Evolutionary conservation across 1,140 invertebrate species (phyloP).

Genomic region (Lucilia sericata): DNA sequence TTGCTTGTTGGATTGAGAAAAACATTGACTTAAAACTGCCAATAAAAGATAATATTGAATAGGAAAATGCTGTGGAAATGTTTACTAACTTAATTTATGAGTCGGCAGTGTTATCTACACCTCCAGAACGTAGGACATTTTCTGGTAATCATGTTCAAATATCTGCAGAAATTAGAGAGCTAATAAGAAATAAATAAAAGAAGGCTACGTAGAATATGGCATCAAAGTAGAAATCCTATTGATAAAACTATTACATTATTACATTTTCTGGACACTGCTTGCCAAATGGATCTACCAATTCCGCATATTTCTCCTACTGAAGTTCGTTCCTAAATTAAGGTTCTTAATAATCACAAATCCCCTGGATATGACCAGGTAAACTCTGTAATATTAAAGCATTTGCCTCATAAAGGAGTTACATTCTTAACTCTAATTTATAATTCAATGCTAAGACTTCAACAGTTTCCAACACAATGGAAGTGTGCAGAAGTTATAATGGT

Average conservation of each 20-base stretch:
- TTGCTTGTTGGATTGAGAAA: not conserved
- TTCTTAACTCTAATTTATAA: not conserved
- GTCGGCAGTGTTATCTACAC: not conserved
- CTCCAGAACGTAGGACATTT: not conserved
- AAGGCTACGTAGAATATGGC: not conserved
- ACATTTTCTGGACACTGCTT: not conserved
- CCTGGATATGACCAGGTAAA: not conserved
- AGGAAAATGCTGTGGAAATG: not conserved
- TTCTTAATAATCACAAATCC: not conserved
- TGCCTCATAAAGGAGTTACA: not conserved
- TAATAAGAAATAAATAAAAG: not conserved
- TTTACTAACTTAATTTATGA: not conserved
- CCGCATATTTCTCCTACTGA: not conserved
- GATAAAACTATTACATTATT: not conserved
- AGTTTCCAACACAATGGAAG: not conserved
- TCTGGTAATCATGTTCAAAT: not conserved
- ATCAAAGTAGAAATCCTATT: not conserved
- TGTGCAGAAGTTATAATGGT: not conserved
- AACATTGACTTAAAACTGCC: not conserved
- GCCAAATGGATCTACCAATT: not conserved
- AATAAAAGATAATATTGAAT: not conserved
- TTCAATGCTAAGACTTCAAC: not conserved
- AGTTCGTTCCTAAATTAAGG: not conserved
- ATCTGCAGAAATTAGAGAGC: not conserved
- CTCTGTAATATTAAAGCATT: not conserved